Evolutionary conservation across 2,888 invertebrate species (phyloP).

Genomic region (Malthinus seriepunctatus): DNA sequence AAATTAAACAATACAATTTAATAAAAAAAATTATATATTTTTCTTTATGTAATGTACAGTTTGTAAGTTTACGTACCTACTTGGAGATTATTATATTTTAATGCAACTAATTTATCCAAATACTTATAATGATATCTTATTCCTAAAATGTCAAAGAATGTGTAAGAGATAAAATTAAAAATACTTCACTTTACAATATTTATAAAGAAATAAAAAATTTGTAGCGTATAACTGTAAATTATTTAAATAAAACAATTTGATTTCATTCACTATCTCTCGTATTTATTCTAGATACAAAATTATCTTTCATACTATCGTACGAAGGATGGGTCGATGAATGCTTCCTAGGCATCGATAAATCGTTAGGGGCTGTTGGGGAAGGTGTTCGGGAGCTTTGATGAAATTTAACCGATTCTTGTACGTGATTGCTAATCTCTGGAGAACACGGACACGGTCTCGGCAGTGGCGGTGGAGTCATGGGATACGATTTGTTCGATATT

Average conservation of each 20-base stretch:
- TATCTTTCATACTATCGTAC: conserved; percentile 12
- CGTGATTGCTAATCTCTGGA: conserved; percentile 43
- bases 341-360: conserved; percentile 45
- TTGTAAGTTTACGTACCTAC: no score
- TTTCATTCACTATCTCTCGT: conserved; percentile 15
- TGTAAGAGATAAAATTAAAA: no score
- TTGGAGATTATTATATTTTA: no score
- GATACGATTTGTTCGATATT: conserved; percentile 36
- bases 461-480: conserved; percentile 39
- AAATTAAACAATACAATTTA: no score
- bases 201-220: no score
- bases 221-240: no score
- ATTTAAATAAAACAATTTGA: neutral
- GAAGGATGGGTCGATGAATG: conserved; percentile 17
- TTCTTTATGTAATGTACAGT: no score
- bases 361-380: conserved; percentile 51
- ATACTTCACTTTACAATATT: no score
- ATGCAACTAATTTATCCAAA: no score
- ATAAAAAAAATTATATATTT: no score
- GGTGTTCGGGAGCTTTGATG: conserved; percentile 41
- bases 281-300: conserved; percentile 20
- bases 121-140: no score
- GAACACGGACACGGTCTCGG: conserved; percentile 49
- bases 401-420: conserved; percentile 43
- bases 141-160: no score